These are phyloP conservation scores for Acheta domesticus DNA, from an alignment of 2,888 invertebrate species.

Conservation along the genomic window DNA sequence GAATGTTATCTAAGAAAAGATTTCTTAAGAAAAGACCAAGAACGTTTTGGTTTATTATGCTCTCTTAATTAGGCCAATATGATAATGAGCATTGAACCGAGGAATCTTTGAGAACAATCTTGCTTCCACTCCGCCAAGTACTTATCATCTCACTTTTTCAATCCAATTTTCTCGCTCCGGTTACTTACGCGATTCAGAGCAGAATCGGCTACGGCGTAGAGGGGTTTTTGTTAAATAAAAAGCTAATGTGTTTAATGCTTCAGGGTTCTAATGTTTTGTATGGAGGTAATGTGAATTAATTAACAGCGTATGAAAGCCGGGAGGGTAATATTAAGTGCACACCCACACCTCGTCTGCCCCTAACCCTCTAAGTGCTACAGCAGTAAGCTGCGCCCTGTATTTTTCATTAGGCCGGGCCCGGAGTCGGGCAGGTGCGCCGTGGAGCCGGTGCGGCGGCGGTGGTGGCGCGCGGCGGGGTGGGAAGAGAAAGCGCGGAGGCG, in stretches of 20 bases:
- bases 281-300: constrained; percentile 33
- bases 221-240: constrained; percentile 27
- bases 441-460: background rate
- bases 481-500: background rate
- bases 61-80: too few species aligned
- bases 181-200: constrained; percentile 22
- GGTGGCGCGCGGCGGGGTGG: background rate
- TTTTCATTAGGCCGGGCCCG: constrained; percentile 32
- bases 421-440: constrained; percentile 20
- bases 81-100: too few species aligned
- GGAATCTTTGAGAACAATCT: background rate
- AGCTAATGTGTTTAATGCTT: constrained; percentile 36
- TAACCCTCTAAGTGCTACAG: constrained; percentile 27
- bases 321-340: constrained; percentile 27
- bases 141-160: background rate
- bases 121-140: background rate
- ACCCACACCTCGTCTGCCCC: background rate
- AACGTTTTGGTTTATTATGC: too few species aligned
- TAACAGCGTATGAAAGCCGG: constrained; percentile 28
- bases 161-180: constrained; percentile 4
- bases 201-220: constrained; percentile 5
- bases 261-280: constrained; percentile 28
- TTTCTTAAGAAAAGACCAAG: too few species aligned
- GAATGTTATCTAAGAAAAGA: too few species aligned
- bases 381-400: constrained; percentile 29